Evolutionary conservation across 2,113 vertebrate species (phyloP).

Genomic region (Monarcha castaneiventris): DNA sequence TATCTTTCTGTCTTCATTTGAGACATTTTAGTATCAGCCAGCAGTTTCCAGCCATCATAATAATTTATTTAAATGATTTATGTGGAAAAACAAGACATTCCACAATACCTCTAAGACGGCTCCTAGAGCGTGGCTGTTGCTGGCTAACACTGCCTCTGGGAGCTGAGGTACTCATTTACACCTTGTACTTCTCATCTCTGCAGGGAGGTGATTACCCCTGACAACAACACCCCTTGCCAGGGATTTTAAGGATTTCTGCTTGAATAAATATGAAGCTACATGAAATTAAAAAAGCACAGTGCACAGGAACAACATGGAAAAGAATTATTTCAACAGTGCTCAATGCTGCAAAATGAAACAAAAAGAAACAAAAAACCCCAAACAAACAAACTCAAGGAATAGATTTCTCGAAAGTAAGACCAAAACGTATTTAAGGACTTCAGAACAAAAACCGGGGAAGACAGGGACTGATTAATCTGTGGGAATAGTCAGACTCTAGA

Average conservation of each 20-base stretch:
- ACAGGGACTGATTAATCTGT: not conserved
- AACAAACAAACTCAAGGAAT: not conserved
- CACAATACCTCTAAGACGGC: constrained; percentile 19
- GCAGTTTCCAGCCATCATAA: constrained; percentile 29
- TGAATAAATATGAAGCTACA: constrained; percentile 27
- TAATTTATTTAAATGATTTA: constrained; percentile 71
- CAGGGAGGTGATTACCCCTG: constrained; percentile 69
- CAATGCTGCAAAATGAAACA: not conserved
- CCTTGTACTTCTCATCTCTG: constrained; percentile 16
- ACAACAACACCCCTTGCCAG: not conserved
- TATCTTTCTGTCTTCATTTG: constrained; percentile 43
- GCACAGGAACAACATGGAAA: constrained; percentile 23
- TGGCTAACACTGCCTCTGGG: not conserved
- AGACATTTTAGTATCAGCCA: constrained; percentile 53
- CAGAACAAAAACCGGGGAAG: not conserved
- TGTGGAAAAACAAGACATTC: constrained; percentile 69
- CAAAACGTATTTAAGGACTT: not conserved
- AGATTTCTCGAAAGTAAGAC: not conserved
- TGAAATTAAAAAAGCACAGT: constrained; percentile 6
- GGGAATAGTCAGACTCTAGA: not conserved
- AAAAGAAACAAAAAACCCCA: not conserved
- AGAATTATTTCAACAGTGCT: constrained; percentile 17
- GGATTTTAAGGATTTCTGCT: constrained; percentile 28
- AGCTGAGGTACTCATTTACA: not conserved
- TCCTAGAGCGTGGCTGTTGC: constrained; percentile 43